phyloP scores from a whole-genome alignment of 2,888 invertebrate species.

The Pherbina coryleti region DNA sequence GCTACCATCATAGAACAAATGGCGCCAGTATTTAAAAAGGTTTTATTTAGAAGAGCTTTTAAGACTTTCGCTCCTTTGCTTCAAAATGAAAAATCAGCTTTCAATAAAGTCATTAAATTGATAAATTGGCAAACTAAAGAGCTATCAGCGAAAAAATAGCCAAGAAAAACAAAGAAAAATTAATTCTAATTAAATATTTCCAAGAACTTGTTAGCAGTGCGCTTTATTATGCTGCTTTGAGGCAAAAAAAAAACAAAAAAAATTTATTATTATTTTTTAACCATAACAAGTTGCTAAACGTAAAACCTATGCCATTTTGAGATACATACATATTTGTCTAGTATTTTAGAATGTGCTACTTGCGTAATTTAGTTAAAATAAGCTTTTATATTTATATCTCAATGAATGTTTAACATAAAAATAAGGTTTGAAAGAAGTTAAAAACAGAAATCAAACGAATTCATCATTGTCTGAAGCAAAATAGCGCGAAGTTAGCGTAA shows the following conservation, averaged over 20 bases:
- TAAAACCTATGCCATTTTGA: not conserved
- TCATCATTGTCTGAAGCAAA: too few relatives aligned
- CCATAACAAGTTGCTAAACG: not conserved
- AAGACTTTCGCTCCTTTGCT: not conserved
- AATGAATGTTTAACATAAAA: too few relatives aligned
- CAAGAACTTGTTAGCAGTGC: slow-evolving; percentile 50
- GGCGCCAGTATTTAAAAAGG: not conserved
- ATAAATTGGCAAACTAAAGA: slow-evolving; percentile 54
- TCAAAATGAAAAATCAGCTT: slow-evolving; percentile 41
- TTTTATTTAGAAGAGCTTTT: not conserved
- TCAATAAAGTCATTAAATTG: slow-evolving; percentile 65
- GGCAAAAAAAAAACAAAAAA: not conserved
- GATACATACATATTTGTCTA: too few relatives aligned
- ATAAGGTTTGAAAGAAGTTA: too few relatives aligned
- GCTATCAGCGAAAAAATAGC: slow-evolving; percentile 10
- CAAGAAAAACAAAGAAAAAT: not conserved
- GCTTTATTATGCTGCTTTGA: not conserved
- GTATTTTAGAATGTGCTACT: too few relatives aligned
- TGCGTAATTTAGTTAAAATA: too few relatives aligned
- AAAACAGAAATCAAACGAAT: too few relatives aligned
- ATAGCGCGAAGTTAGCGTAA: too few relatives aligned
- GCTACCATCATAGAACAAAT: not conserved
- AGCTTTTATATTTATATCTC: too few relatives aligned
- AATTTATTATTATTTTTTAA: too few relatives aligned
- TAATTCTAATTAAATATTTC: slow-evolving; percentile 57